Evolutionary conservation across 2,113 vertebrate genomes (phyloP).

Genomic region (Chinchilla lanigera): DNA sequence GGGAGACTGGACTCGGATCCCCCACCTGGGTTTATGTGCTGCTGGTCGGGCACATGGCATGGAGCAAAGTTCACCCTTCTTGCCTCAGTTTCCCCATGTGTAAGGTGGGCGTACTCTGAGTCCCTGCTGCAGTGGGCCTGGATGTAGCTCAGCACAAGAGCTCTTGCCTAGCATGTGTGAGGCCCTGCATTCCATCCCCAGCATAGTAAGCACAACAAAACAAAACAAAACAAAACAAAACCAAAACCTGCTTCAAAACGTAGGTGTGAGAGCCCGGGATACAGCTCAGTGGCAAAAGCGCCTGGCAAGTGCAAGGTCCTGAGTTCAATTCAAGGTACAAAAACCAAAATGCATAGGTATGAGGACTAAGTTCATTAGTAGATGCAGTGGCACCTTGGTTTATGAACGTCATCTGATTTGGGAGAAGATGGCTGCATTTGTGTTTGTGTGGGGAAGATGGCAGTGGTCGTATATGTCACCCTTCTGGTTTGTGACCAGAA

Average conservation of each 20-base stretch:
- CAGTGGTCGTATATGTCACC: background rate
- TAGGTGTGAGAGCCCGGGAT: background rate
- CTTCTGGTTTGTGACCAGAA: background rate
- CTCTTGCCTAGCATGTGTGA: background rate
- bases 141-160: background rate
- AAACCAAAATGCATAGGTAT: too few relatives aligned
- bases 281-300: too few relatives aligned
- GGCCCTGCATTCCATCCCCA: background rate
- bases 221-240: background rate
- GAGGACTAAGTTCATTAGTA: background rate
- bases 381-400: background rate
- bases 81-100: background rate
- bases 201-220: background rate
- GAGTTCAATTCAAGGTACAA: too few relatives aligned
- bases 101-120: background rate
- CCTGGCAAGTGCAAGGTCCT: too few relatives aligned
- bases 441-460: background rate
- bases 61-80: background rate
- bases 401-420: background rate
- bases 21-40: background rate
- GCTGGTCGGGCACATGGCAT: rapidly evolving
- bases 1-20: background rate
- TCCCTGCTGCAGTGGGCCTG: background rate
- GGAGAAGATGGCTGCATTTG: background rate
- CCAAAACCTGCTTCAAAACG: background rate